A percentile compares a stretch with the other conserved stretches of the same genome.
phyloP scores from a whole-genome alignment of 2,888 invertebrate species.

The Metopia argyrocephala region DNA sequence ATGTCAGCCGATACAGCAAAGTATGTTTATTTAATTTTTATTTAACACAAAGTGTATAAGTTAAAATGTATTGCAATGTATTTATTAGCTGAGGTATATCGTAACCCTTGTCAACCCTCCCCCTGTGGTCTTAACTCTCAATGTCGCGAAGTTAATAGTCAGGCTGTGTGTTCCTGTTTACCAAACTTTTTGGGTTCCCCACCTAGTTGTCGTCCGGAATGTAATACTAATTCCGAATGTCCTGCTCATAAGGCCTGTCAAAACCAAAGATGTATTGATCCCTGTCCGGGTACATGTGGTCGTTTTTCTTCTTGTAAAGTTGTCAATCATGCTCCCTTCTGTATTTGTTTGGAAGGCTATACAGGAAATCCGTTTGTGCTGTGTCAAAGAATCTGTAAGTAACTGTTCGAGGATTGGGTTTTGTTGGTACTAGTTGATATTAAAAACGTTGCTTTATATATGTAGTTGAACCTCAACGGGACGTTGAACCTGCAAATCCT shows the following conservation, averaged over 20 bases:
- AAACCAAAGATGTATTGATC: conserved; percentile 88
- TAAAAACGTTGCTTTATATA: neutral
- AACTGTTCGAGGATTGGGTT: neutral
- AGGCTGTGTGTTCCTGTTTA: conserved; percentile 88
- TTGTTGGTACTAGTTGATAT: neutral
- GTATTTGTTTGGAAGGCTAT: conserved; percentile 84
- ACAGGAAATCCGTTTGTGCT: conserved; percentile 87
- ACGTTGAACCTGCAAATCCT: conserved; percentile 75
- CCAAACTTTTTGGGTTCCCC: conserved; percentile 86
- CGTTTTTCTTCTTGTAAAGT: conserved; percentile 85
- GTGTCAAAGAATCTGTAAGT: conserved; percentile 81
- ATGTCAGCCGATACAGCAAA: conserved; percentile 78
- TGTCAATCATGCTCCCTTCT: conserved; percentile 88
- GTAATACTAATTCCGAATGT: conserved; percentile 89
- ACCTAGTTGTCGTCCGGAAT: conserved; percentile 88
- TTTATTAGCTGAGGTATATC: conserved; percentile 77
- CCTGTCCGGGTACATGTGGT: conserved; percentile 88
- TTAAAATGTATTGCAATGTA: neutral
- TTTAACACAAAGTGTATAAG: conserved; percentile 73
- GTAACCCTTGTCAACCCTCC: conserved; percentile 84
- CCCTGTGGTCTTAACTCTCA: conserved; percentile 89
- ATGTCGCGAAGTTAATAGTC: conserved; percentile 84
- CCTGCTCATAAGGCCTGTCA: conserved; percentile 86
- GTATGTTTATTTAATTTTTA: conserved; percentile 66
- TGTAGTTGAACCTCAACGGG: conserved; percentile 72